Evolutionary conservation across 2,113 vertebrate genomes (phyloP).

Genomic region (Lasiurus cinereus): DNA sequence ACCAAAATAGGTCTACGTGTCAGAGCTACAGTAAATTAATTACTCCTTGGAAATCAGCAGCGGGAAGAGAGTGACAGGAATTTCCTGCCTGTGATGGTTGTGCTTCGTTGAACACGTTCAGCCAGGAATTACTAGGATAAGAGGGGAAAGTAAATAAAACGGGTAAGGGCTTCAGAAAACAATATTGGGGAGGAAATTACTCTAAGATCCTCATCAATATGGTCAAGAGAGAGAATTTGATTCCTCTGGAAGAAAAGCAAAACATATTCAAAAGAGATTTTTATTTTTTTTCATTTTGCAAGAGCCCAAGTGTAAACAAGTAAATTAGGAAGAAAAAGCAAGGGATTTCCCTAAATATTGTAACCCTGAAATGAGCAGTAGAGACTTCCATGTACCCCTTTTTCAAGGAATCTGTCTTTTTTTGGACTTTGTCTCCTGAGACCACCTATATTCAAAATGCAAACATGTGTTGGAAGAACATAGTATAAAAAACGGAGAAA

Average conservation of each 20-base stretch:
- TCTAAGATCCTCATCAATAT: background rate
- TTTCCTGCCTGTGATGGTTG: background rate
- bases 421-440: background rate
- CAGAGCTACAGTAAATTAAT: slow-evolving; percentile 57
- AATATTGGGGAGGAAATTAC: background rate
- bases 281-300: background rate
- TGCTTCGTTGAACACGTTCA: background rate
- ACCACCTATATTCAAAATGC: background rate
- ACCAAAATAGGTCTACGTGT: slow-evolving; percentile 63
- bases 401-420: background rate
- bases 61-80: slow-evolving; percentile 60
- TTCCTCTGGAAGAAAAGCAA: slow-evolving; percentile 33
- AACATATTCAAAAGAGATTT: background rate
- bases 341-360: background rate
- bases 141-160: slow-evolving; percentile 38
- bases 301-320: background rate
- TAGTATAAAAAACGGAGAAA: background rate
- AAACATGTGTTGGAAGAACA: background rate
- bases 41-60: slow-evolving; percentile 59
- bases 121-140: background rate
- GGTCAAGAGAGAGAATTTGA: background rate
- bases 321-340: slow-evolving; percentile 11
- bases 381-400: background rate
- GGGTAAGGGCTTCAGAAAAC: slow-evolving; percentile 10
- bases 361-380: background rate